These are phyloP conservation scores for Pelosia muscerda DNA, from an alignment of 2,888 invertebrate species.

Conservation along the genomic window DNA sequence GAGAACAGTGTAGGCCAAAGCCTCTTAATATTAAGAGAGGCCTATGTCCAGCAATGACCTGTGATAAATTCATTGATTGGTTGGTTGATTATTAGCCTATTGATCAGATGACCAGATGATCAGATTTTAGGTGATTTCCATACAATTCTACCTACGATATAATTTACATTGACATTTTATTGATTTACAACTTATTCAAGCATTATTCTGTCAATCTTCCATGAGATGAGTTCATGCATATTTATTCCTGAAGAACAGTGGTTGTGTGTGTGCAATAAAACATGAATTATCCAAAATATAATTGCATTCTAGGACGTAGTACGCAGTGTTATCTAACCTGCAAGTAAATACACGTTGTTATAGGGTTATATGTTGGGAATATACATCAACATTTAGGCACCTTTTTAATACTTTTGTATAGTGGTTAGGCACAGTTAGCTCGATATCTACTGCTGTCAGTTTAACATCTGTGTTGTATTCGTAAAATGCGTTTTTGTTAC, in stretches of 20 bases:
- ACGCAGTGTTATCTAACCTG: not conserved
- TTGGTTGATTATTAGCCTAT: too few relatives aligned
- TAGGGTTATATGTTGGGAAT: too few relatives aligned
- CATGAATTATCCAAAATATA: not conserved
- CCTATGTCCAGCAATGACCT: too few relatives aligned
- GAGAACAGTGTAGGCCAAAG: too few relatives aligned
- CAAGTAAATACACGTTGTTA: too few relatives aligned
- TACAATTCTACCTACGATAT: not conserved
- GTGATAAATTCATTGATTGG: too few relatives aligned
- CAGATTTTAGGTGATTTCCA: not conserved
- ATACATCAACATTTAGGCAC: too few relatives aligned
- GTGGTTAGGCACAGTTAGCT: not conserved
- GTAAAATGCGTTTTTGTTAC: not conserved
- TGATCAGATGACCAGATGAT: too few relatives aligned
- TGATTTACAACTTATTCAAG: conserved; percentile 13
- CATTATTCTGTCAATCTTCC: conserved; percentile 8
- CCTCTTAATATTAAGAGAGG: too few relatives aligned
- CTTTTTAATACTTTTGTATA: too few relatives aligned
- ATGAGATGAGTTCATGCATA: not conserved
- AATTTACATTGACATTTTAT: not conserved
- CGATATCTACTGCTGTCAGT: not conserved
- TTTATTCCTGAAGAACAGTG: not conserved
- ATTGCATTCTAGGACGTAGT: not conserved
- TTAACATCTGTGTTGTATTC: not conserved
- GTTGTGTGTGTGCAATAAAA: not conserved